phyloP scores from a whole-genome alignment of 2,797 vertebrate species.

The Acipenser ruthenus region DNA sequence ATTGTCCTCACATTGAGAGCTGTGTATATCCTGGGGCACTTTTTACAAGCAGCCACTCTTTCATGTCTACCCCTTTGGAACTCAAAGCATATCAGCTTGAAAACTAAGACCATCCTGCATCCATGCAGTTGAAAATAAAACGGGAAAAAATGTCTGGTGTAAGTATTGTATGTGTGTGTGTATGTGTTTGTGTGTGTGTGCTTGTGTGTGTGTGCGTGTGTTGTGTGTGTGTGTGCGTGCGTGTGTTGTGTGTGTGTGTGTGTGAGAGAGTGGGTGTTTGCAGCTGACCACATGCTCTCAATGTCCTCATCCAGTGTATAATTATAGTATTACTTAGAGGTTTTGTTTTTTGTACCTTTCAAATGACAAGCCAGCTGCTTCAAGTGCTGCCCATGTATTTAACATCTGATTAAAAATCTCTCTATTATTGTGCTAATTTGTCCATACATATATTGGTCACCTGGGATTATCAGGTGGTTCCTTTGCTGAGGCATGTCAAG shows the following conservation, averaged over 20 bases:
- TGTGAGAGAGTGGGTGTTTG: too few relatives aligned
- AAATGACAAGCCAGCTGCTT: constrained; percentile 63
- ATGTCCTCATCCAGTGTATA: constrained; percentile 41
- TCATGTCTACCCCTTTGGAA: constrained; percentile 71
- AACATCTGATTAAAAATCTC: constrained; percentile 61
- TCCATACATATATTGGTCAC: constrained; percentile 61
- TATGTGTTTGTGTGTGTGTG: too few relatives aligned
- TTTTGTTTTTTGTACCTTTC: constrained; percentile 43
- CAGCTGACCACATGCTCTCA: constrained; percentile 40
- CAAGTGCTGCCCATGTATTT: constrained; percentile 45
- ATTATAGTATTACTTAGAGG: constrained; percentile 26
- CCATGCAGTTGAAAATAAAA: constrained; percentile 39
- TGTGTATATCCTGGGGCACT: constrained; percentile 69
- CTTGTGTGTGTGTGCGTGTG: too few relatives aligned
- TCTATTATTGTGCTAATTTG: constrained; percentile 65
- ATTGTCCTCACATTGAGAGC: constrained; percentile 70
- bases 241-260: too few relatives aligned
- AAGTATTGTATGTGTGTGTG: too few relatives aligned
- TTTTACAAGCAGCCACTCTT: constrained; percentile 63
- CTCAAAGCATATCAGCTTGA: constrained; percentile 68
- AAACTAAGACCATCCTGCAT: constrained; percentile 61
- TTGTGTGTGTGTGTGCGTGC: too few relatives aligned
- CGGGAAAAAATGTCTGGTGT: constrained; percentile 1
- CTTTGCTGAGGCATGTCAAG: constrained; percentile 41
- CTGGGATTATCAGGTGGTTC: constrained; percentile 48